These are phyloP conservation scores for Xyrauchen texanus DNA, from an alignment of 2,113 vertebrate species.

Conservation along the genomic window DNA sequence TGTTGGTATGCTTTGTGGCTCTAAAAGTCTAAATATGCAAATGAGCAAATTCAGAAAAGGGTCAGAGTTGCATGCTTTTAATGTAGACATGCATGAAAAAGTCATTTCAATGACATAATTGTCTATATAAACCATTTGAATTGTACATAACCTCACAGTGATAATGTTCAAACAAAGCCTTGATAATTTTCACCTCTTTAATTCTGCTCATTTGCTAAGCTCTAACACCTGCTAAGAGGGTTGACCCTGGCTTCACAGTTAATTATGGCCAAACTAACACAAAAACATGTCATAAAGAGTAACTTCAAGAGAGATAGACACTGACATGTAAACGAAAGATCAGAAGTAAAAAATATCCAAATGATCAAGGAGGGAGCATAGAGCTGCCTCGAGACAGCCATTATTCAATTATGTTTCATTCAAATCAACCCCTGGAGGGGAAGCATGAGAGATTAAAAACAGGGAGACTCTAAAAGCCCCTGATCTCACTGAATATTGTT, in stretches of 20 bases:
- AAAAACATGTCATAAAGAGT: conserved; percentile 28
- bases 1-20: no score
- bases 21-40: no score
- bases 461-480: conserved; percentile 35
- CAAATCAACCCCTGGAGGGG: conserved; percentile 65
- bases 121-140: no score
- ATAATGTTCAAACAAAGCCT: no score
- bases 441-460: conserved; percentile 50
- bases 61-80: no score
- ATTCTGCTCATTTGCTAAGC: conserved; percentile 44
- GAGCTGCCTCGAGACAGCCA: conserved; percentile 67
- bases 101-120: no score
- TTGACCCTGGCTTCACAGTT: conserved; percentile 53
- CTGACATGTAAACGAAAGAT: conserved; percentile 58
- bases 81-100: no score
- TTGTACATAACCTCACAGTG: no score
- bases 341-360: conserved; percentile 71
- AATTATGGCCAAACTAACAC: conserved; percentile 60
- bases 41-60: no score
- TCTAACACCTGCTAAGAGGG: conserved; percentile 60
- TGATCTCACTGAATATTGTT: conserved; percentile 40
- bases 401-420: conserved; percentile 78
- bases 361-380: conserved; percentile 66
- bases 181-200: neutral
- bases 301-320: neutral